Evolutionary conservation across 1,140 invertebrate genomes (phyloP).

Genomic region (Calephelis nemesis): DNA sequence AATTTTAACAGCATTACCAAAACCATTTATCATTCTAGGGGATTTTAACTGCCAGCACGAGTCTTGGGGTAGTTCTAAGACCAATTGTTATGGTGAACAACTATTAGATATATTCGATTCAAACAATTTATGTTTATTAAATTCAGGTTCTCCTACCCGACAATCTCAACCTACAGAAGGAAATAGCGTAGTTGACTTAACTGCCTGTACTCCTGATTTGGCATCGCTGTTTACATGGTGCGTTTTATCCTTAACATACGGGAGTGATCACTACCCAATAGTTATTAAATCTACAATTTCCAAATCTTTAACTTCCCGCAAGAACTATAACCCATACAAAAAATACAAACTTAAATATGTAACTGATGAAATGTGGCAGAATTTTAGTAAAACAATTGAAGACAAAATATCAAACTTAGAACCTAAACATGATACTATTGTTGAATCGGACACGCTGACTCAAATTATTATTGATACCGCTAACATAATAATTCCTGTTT

Average conservation of each 20-base stretch:
- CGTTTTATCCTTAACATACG: not conserved
- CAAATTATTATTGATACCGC: not conserved
- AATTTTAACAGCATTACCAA: conserved; percentile 10
- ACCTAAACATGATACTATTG: not conserved
- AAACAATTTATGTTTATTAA: conserved; percentile 25
- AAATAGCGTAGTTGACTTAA: conserved; percentile 19
- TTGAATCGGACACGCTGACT: not conserved
- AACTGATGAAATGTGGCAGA: not conserved
- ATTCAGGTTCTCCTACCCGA: conserved; percentile 24
- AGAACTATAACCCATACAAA: not conserved
- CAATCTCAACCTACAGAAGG: conserved; percentile 18
- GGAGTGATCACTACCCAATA: conserved; percentile 20
- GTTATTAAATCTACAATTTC: not conserved
- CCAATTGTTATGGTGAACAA: not conserved
- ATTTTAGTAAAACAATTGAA: not conserved
- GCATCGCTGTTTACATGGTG: conserved; percentile 13
- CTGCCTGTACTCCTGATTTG: conserved; percentile 22
- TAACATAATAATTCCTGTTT: not conserved
- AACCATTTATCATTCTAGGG: conserved; percentile 12
- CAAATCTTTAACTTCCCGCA: not conserved
- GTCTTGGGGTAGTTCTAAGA: not conserved
- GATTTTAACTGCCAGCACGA: conserved; percentile 20
- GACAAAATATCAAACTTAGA: not conserved
- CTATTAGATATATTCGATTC: conserved; percentile 8
- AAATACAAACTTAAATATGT: conserved; percentile 16